Base-by-base conservation (phyloP, 2,797 vertebrate genomes). In the Helicolenus hilgendorfi region DNA sequence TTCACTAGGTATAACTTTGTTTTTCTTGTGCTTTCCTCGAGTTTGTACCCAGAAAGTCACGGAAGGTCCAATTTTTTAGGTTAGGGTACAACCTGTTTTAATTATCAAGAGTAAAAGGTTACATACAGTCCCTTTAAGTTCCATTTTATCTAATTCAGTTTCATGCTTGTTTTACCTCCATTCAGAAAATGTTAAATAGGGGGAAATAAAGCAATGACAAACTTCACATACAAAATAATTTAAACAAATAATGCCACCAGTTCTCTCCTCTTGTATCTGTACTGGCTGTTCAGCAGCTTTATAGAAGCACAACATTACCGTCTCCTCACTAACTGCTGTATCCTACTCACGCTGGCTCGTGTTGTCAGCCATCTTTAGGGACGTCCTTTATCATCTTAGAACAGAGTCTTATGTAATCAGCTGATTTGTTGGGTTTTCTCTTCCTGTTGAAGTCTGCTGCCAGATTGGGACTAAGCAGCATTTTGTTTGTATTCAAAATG, bases 331-430 rank as follows among this genome's bases (percentile, higher is more conserved):
- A 8, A n/a, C 38, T 27, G 64, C 41, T 8, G 58, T 38, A 59
- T 14, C 5, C 27, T 15, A 33, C 22, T 35, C 11, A 24, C 3
- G 0, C 41, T 14, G 2, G 11, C 64, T 72, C 5, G 0, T 3
- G 22, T 33, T 80, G 24, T 67, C 15, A 20, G 24, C 2, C 13
- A 6, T 72, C 31, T 31, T 69, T 45, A 10, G 11, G 4, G 9
- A 70, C 9, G 0, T 31, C 38, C 55, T 76, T 71, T 59, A 84
- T 73, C 55, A 63, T 24, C 8, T 73, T 18, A 35, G 20, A 58
- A 14, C 71, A 86, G 60, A 68, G 24, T 9, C 5, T 20, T 45
- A 59, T 55, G n/a, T 6, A 26, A 45, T 36, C 26, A 56, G 29
- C 7, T 26, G 20, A 77, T 33, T n/a, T 59, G 7, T 59, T 49